phyloP scores from a whole-genome alignment of 2,888 invertebrate species.

The Hipparchia sbordonii region DNA sequence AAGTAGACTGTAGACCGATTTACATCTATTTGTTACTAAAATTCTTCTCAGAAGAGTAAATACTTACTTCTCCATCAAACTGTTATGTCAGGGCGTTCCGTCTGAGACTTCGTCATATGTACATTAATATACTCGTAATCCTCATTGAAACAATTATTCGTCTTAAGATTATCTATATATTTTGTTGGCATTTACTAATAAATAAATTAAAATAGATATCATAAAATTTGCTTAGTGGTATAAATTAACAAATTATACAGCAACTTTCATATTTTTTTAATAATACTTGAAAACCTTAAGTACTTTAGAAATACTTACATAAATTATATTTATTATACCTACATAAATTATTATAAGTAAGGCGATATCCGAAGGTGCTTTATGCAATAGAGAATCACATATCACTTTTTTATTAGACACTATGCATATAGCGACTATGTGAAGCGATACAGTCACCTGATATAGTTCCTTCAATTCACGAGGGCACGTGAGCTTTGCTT shows the following conservation, averaged over 20 bases:
- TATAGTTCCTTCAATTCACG: no score
- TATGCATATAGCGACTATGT: neutral
- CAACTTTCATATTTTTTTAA: constrained; percentile 10
- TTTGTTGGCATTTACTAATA: constrained; percentile 12
- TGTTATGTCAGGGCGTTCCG: neutral
- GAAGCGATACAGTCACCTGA: constrained; percentile 4
- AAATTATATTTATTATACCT: constrained; percentile 23
- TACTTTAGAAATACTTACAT: constrained; percentile 33
- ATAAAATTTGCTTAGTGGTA: no score
- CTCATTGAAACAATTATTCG: no score
- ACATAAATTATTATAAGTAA: constrained; percentile 31
- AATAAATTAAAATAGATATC: constrained; percentile 1
- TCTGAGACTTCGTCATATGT: neutral
- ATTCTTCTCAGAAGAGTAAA: no score
- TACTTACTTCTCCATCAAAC: neutral
- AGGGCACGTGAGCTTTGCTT: no score
- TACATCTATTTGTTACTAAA: no score
- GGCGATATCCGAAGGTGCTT: constrained; percentile 33
- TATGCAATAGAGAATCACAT: constrained; percentile 29
- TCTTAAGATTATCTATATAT: neutral
- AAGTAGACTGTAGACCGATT: no score
- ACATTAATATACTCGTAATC: no score
- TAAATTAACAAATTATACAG: neutral
- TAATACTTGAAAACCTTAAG: constrained; percentile 36
- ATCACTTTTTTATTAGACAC: constrained; percentile 27